Percentiles rank a stretch among this genome's conserved stretches.
These are phyloP conservation scores for Pogonus chalceus DNA, from an alignment of 1,140 invertebrate species.

Conservation along the genomic window DNA sequence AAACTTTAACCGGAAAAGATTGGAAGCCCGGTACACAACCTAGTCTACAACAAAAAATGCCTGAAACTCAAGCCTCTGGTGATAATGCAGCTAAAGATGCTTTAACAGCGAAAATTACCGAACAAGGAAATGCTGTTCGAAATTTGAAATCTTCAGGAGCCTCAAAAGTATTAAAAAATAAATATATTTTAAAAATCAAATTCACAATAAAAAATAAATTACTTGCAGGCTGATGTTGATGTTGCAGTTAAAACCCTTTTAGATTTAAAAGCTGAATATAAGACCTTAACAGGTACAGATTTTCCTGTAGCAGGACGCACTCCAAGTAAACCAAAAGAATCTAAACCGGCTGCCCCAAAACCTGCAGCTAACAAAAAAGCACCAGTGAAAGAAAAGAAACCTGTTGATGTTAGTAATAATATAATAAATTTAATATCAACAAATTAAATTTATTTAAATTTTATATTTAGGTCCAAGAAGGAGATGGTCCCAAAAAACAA, in stretches of 20 bases:
- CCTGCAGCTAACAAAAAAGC: slow-evolving; percentile 26
- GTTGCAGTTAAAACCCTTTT: slow-evolving; percentile 64
- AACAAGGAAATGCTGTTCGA: slow-evolving; percentile 51
- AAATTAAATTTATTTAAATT: no score
- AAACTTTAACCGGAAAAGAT: slow-evolving; percentile 45
- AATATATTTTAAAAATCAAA: no score
- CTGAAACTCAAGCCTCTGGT: slow-evolving; percentile 10
- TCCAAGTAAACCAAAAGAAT: slow-evolving; percentile 26
- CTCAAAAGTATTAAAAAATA: slow-evolving; percentile 12
- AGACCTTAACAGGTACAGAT: slow-evolving; percentile 59
- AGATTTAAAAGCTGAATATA: slow-evolving; percentile 69
- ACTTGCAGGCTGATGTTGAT: slow-evolving; percentile 47
- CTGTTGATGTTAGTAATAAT: slow-evolving; percentile 25
- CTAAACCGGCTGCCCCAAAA: slow-evolving; percentile 22
- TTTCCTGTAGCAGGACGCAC: slow-evolving; percentile 40
- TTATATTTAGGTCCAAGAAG: slow-evolving; percentile 36
- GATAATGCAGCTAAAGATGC: slow-evolving; percentile 21
- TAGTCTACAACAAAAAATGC: slow-evolving; percentile 15
- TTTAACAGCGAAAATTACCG: slow-evolving; percentile 33
- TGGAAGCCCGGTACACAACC: slow-evolving; percentile 38
- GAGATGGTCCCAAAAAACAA: slow-evolving; percentile 62
- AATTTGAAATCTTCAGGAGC: slow-evolving; percentile 41
- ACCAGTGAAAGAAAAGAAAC: slow-evolving; percentile 33
- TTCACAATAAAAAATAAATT: no score
- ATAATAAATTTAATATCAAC: neutral